Percentiles rank a stretch among this genome's conserved stretches.
Evolutionary conservation across 2,888 invertebrate genomes (phyloP).

Genomic region (Sceliomorpha sp.): DNA sequence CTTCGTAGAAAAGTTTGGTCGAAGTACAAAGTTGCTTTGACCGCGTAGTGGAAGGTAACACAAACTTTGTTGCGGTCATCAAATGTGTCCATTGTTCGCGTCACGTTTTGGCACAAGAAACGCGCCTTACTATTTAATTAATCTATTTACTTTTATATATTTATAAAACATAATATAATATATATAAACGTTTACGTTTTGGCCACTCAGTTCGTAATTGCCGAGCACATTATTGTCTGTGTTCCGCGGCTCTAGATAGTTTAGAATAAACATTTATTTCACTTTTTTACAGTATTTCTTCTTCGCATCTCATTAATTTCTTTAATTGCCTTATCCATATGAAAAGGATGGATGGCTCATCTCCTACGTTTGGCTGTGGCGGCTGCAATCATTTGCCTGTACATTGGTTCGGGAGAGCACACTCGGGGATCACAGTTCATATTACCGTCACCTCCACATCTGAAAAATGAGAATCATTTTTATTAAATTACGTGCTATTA

Average conservation of each 20-base stretch:
- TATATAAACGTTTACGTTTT: slow-evolving; percentile 79
- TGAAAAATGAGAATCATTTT: slow-evolving; percentile 77
- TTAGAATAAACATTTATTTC: slow-evolving; percentile 71
- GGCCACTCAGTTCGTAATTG: slow-evolving; percentile 78
- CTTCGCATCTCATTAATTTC: slow-evolving; percentile 48
- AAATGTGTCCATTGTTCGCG: slow-evolving; percentile 54
- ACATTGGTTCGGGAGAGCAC: slow-evolving; percentile 94
- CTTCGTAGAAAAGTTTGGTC: slow-evolving; percentile 56
- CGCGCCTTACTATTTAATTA: slow-evolving; percentile 60
- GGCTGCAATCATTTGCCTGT: slow-evolving; percentile 93
- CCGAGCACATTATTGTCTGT: slow-evolving; percentile 77
- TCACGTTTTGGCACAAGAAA: slow-evolving; percentile 74
- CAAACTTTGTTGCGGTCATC: slow-evolving; percentile 50
- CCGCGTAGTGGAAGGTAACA: slow-evolving; percentile 59
- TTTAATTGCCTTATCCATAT: slow-evolving; percentile 51
- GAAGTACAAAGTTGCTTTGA: slow-evolving; percentile 44
- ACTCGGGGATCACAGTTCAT: slow-evolving; percentile 96
- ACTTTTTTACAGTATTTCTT: slow-evolving; percentile 74
- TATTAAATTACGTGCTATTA: neutral
- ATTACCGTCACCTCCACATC: slow-evolving; percentile 95
- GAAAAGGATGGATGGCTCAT: slow-evolving; percentile 80
- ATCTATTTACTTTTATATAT: slow-evolving; percentile 56
- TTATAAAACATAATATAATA: slow-evolving; percentile 75
- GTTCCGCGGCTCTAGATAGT: slow-evolving; percentile 72
- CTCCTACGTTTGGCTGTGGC: slow-evolving; percentile 88